Evolutionary conservation across 30 jellyfish, hydroid and myxozoan species (phyloP), one percentile per base, ranked within the genome.

Genomic region (Aurelia sp.): DNA sequence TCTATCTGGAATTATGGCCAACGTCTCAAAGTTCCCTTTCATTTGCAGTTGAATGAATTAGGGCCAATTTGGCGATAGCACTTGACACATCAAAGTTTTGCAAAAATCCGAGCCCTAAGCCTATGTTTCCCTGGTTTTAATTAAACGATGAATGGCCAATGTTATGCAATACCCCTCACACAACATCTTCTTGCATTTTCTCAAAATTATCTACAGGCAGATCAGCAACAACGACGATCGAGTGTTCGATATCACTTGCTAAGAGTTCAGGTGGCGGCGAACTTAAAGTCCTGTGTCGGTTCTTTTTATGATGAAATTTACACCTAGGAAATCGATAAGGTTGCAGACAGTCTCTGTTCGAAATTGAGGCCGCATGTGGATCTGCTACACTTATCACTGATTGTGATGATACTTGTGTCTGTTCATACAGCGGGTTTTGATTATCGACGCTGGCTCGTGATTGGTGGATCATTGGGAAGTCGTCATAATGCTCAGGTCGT

Each of bases 141-240:
- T 10, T 44, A 44, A 44, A 44, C 55, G 55, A 44, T 44, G 55
- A 44, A 44, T 44, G 55, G 8, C 17, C 13, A 59, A 59, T 59
- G 69, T 33, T 21, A 21, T 59, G 33, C 16, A 59, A 59, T 59
- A 59, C 0, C 10, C 55, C 69, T 84, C 76, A 88, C 27, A 88
- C 96, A 27, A 88, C 96, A 79, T 88, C 96, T 73, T 88, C 96
- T 41, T 63, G 81, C 89, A 88, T 66, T 75, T 79, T 80, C 23
- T 88, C 96, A 60, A 88, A 79, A 64, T 81, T 79, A 21, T 88
- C 96, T 61, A 79, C 87, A 11, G 92, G 92, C 57, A 88, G 52
- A 71, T 79, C 86, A 20, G 96, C 92, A 53, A 88, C 96, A 55
- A 88, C 96, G 21, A 88, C 96, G 23, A 88, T 88, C 0, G 96